These are phyloP conservation scores for Ceratina australensis DNA, from an alignment of 1,140 invertebrate species.

Conservation along the genomic window DNA sequence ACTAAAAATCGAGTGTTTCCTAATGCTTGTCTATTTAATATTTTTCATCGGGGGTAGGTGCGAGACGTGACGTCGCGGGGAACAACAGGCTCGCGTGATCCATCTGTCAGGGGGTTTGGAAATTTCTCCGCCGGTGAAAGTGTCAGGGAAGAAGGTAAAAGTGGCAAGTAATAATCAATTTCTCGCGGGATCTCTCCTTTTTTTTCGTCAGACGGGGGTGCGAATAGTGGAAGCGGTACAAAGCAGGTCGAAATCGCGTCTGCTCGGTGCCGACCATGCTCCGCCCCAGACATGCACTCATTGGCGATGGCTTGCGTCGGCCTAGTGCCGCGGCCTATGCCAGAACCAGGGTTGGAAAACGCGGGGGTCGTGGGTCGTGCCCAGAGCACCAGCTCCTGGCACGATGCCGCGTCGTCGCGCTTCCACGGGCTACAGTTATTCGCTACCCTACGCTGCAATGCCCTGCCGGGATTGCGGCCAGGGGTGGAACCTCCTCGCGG, in stretches of 20 bases:
- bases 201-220: slow-evolving; percentile 18
- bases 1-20: too few species aligned
- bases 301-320: slow-evolving; percentile 77
- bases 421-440: slow-evolving; percentile 71
- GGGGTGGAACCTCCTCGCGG: slow-evolving; percentile 50
- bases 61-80: too few species aligned
- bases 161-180: slow-evolving; percentile 36
- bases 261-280: slow-evolving; percentile 68
- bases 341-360: slow-evolving; percentile 71
- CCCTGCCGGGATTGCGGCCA: slow-evolving; percentile 46
- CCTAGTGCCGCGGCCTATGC: slow-evolving; percentile 77
- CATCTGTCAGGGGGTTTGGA: too few species aligned
- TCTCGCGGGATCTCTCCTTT: neutral
- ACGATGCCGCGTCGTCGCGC: slow-evolving; percentile 77
- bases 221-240: slow-evolving; percentile 19
- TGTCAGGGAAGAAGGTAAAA: slow-evolving; percentile 21
- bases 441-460: slow-evolving; percentile 55
- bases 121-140: slow-evolving; percentile 4
- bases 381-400: slow-evolving; percentile 67
- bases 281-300: slow-evolving; percentile 77
- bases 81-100: too few species aligned
- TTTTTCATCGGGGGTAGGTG: too few species aligned
- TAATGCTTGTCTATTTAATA: too few species aligned
- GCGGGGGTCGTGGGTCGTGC: slow-evolving; percentile 66
- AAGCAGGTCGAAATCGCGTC: slow-evolving; percentile 69